Conservation (phyloP, 2,888 invertebrate species). For the Muschampia plurimacula region DNA sequence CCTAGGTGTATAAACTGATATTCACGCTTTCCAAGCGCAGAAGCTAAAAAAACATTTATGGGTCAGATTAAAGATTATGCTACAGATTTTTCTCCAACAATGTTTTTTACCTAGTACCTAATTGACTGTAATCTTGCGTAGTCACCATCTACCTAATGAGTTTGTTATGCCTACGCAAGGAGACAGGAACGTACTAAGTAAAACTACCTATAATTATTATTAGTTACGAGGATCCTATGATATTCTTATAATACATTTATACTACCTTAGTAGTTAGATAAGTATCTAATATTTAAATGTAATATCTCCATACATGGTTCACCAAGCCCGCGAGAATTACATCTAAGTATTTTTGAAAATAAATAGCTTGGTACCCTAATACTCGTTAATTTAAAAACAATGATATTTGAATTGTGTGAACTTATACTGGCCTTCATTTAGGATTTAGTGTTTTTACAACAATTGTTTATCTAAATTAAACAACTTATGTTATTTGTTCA, state of each 20-base stretch:
- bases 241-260: conserved; percentile 13
- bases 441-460: neutral
- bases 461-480: neutral
- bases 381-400: conserved; percentile 11
- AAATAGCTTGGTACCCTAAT: neutral
- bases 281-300: neutral
- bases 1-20: too few relatives aligned
- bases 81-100: too few relatives aligned
- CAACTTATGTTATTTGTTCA: neutral
- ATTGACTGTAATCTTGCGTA: neutral
- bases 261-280: conserved; percentile 1
- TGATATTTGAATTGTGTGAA: neutral
- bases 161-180: neutral
- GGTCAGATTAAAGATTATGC: too few relatives aligned
- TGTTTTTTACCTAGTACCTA: too few relatives aligned
- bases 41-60: too few relatives aligned
- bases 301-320: neutral
- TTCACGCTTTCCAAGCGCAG: too few relatives aligned
- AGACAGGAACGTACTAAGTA: neutral
- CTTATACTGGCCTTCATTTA: neutral
- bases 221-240: neutral
- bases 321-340: neutral
- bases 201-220: neutral
- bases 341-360: conserved; percentile 14
- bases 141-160: neutral